Evolutionary conservation across 2,888 invertebrate species (phyloP).

Genomic region (Caenorhabditis sinica): DNA sequence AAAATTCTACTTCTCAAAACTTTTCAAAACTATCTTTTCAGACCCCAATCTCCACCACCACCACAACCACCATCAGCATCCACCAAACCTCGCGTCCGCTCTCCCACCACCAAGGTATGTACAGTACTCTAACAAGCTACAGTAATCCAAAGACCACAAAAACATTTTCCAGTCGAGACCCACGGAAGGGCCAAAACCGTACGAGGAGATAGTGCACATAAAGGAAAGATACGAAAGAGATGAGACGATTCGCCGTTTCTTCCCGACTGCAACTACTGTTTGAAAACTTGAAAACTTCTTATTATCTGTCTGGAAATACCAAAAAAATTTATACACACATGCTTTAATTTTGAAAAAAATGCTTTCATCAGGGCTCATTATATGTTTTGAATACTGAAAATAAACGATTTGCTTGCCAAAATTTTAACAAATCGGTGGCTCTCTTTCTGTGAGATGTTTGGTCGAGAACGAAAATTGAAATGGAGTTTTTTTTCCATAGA

Average conservation of each 20-base stretch:
- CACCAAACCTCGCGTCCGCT: slow-evolving; percentile 6
- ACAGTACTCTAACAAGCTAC: slow-evolving; percentile 4
- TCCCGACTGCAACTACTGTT: slow-evolving; percentile 61
- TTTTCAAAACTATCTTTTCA: neutral
- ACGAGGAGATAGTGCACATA: slow-evolving; percentile 63
- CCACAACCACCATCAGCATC: neutral
- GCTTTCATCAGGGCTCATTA: neutral
- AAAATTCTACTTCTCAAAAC: neutral
- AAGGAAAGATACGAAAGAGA: slow-evolving; percentile 65
- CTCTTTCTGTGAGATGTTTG: too few species aligned
- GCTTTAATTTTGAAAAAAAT: neutral
- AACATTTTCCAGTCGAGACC: slow-evolving; percentile 33
- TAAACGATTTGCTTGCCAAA: slow-evolving; percentile 33
- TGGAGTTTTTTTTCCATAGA: too few species aligned
- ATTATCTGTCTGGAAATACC: slow-evolving; percentile 7
- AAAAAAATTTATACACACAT: neutral
- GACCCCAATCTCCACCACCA: slow-evolving; percentile 4
- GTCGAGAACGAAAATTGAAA: too few species aligned
- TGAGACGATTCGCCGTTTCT: slow-evolving; percentile 65
- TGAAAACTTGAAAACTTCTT: slow-evolving; percentile 10
- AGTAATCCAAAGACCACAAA: neutral
- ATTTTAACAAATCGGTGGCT: too few species aligned
- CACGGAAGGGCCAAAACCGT: neutral
- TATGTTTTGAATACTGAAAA: neutral
- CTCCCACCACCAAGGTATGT: slow-evolving; percentile 21